Conservation (phyloP, 2,797 vertebrate species). For the Megaceryle alcyon region DNA sequence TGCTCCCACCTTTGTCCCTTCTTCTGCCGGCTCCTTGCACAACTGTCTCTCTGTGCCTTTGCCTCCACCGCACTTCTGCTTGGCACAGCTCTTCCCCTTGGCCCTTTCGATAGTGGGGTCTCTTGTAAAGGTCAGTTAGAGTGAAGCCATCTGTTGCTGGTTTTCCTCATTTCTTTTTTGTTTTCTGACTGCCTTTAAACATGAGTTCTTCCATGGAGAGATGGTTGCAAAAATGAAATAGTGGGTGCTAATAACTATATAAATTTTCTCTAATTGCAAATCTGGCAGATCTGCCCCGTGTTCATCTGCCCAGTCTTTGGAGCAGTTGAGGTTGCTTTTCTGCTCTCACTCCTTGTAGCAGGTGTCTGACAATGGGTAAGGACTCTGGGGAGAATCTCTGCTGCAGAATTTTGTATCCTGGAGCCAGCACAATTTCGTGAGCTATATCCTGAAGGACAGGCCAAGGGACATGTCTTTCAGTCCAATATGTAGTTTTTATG, state of each 20-base stretch:
- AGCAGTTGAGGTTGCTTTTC: neutral
- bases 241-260: neutral
- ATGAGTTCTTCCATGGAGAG: neutral
- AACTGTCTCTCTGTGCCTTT: neutral
- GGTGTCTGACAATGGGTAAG: neutral
- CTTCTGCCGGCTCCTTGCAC: neutral
- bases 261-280: neutral
- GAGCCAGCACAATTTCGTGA: constrained; percentile 4
- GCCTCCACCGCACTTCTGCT: neutral
- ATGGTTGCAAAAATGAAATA: neutral
- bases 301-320: neutral
- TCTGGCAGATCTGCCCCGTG: neutral
- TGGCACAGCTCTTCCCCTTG: neutral
- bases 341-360: neutral
- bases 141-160: neutral
- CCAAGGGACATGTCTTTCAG: constrained; percentile 27
- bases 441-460: neutral
- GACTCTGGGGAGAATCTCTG: neutral
- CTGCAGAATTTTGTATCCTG: constrained; percentile 8
- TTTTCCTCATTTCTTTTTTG: neutral
- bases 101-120: neutral
- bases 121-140: neutral
- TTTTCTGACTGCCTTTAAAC: neutral
- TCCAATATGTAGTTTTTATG: neutral
- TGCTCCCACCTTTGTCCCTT: constrained; percentile 42